Evolutionary conservation across 1,140 invertebrate genomes (phyloP).

Genomic region (Agrilus planipennis): DNA sequence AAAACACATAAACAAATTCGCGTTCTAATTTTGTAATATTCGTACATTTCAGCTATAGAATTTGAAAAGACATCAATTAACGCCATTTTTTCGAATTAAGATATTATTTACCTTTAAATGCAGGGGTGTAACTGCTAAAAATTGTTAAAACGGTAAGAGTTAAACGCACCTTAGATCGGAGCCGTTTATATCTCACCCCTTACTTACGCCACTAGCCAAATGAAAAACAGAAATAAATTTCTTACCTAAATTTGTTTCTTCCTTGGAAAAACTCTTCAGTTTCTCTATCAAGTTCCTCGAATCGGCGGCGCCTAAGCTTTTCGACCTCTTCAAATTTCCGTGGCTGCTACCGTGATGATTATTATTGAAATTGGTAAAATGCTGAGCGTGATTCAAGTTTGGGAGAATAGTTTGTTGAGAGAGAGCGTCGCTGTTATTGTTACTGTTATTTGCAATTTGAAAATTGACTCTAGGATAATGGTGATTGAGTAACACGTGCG

Average conservation of each 20-base stretch:
- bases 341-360: conserved; percentile 10
- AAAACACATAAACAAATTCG: too few relatives aligned
- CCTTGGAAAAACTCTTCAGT: conserved; percentile 45
- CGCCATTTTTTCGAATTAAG: too few relatives aligned
- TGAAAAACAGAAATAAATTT: too few relatives aligned
- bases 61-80: too few relatives aligned
- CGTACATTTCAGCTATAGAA: too few relatives aligned
- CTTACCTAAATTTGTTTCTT: conserved; percentile 60
- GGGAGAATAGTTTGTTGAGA: conserved; percentile 19
- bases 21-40: too few relatives aligned
- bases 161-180: too few relatives aligned
- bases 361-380: conserved; percentile 10
- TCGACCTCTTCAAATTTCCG: conserved; percentile 59
- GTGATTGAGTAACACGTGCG: conserved; percentile 27
- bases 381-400: conserved; percentile 9
- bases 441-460: conserved; percentile 21
- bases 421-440: conserved; percentile 31
- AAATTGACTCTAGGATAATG: conserved; percentile 32
- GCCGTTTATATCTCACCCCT: too few relatives aligned
- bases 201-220: too few relatives aligned
- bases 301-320: conserved; percentile 64
- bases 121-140: too few relatives aligned
- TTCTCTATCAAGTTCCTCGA: conserved; percentile 35
- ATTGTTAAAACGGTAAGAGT: too few relatives aligned
- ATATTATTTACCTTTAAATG: too few relatives aligned